Base-by-base conservation (phyloP, 2,888 invertebrate genomes). In the Oxycera nigricornis region DNA sequence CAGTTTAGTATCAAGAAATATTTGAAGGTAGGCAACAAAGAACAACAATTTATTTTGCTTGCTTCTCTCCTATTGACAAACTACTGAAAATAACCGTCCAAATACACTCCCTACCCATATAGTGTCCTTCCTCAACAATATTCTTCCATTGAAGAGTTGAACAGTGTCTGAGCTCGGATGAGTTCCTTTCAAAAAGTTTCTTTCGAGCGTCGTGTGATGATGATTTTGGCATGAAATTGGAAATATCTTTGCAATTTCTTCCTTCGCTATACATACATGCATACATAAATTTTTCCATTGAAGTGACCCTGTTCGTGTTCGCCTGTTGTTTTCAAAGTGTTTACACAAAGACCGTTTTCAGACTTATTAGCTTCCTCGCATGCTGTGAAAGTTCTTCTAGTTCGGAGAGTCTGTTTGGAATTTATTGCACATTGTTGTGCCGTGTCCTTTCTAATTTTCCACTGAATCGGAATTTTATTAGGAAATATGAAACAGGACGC, bases 301-400 rank as follows among this genome's bases (percentile, higher is more conserved):
- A 17, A 46, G 46, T n/a, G 46, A 46, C 46, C 24, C 24, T 55
- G 9, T 55, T 20, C 17, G 17, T 50, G 9, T 7, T 14, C 9
- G n/a, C 17, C n/a, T 14, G 7, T 9, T 55, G 52, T 55, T 22
- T 22, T 20, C 4, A 7, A 11, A 22, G 28, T 30, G n/a, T 59
- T 6, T 7, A 31, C 14, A 30, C 28, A n/a, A n/a, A 35, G 35
- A 30, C 31, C 62, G 20, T 62, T 62, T 62, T 6, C 22, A 39
- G 35, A 62, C 62, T 62, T 62, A 62, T 62, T 62, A 62, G 35
- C 62, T 62, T 62, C 35, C 35, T 9, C 62, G 35, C 62, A 62
- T 62, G 62, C 35, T 1, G 20, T 62, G 35, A 20, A 35, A 62
- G 20, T 55, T 20, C 24, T 55, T 9, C 24, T 35, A 7, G 22